phyloP scores from a whole-genome alignment of 1,140 invertebrate species.

The Solenopsis fugax region DNA sequence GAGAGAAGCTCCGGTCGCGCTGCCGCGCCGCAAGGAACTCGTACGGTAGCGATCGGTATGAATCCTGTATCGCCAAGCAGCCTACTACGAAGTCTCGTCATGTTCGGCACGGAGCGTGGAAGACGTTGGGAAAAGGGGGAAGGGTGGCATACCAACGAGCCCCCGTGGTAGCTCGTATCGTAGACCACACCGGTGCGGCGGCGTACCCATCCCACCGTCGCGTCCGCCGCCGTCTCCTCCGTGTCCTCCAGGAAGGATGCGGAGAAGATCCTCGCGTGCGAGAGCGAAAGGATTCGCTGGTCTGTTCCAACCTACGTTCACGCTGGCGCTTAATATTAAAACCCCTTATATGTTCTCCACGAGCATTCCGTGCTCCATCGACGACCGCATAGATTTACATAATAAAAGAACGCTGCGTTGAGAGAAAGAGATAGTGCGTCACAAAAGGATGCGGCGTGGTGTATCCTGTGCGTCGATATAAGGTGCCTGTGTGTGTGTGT shows the following conservation, averaged over 20 bases:
- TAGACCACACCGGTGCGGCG: slow-evolving; percentile 33
- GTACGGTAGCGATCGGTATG: slow-evolving; percentile 71
- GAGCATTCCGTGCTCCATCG: slow-evolving; percentile 60
- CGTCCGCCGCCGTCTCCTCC: neutral
- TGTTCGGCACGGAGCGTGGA: slow-evolving; percentile 72
- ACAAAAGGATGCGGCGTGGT: slow-evolving; percentile 74
- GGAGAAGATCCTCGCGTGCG: neutral
- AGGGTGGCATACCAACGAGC: slow-evolving; percentile 79
- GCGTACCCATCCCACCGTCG: slow-evolving; percentile 1
- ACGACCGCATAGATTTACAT: slow-evolving; percentile 81
- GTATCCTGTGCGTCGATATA: slow-evolving; percentile 43
- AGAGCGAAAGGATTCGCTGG: neutral
- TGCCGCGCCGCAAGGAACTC: neutral
- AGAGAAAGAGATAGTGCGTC: slow-evolving; percentile 24
- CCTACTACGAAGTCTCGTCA: slow-evolving; percentile 74
- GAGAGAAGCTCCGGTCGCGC: neutral
- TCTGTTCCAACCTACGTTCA: slow-evolving; percentile 51
- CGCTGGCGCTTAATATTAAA: slow-evolving; percentile 82
- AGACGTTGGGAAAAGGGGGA: slow-evolving; percentile 62
- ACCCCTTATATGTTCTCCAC: slow-evolving; percentile 75
- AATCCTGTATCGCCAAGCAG: slow-evolving; percentile 71
- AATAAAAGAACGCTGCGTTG: slow-evolving; percentile 78
- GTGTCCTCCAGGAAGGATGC: slow-evolving; percentile 10
- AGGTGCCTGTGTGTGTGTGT: neutral
- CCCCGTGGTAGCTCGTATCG: slow-evolving; percentile 68